Evolutionary conservation across 1,140 invertebrate species (phyloP), one percentile per base, ranked within the genome.

Genomic region (Andricus grossulariae): DNA sequence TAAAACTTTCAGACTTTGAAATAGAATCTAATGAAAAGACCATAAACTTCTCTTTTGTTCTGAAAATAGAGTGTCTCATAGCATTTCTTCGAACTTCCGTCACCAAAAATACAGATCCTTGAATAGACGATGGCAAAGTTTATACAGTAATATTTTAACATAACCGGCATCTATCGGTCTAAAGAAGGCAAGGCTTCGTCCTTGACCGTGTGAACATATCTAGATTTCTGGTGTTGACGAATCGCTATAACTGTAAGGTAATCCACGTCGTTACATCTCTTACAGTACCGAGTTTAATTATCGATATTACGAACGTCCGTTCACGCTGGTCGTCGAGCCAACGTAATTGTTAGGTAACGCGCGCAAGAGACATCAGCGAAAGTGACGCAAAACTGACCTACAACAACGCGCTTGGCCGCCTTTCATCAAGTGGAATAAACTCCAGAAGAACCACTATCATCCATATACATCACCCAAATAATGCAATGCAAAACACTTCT

Each of bases 271-370:
- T 50, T 51, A 71, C 74, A 50, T 49, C 21, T 45, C n/a, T 50
- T 50, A 66, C 74, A 66, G 74, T 52, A 54, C 13, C 19, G 74
- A 70, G 19, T 50, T 50, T 55, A 77, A 79, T 83, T 74, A 78
- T 82, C 55, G 70, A 39, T 76, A 79, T 85, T 84, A 83, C 77
- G 60, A 77, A 60, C 79, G 77, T 84, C 80, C 82, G 83, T 74
- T 84, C 80, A 72, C 73, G 76, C 73, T 83, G 82, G 80, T 80
- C 83, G 82, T 83, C 80, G 81, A 82, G 80, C 74, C 75, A 77
- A 76, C 79, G 81, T 87, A 86, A 87, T 87, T 84, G 76, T 87
- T 85, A 81, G 76, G 76, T 85, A 87, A 87, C 80, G 77, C 82
- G 49, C 72, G 76, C 71, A 72, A 72, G 52, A 55, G 73, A 72